Conservation (phyloP, 2,888 invertebrate genomes). For the Cheilosia scutellata region DNA sequence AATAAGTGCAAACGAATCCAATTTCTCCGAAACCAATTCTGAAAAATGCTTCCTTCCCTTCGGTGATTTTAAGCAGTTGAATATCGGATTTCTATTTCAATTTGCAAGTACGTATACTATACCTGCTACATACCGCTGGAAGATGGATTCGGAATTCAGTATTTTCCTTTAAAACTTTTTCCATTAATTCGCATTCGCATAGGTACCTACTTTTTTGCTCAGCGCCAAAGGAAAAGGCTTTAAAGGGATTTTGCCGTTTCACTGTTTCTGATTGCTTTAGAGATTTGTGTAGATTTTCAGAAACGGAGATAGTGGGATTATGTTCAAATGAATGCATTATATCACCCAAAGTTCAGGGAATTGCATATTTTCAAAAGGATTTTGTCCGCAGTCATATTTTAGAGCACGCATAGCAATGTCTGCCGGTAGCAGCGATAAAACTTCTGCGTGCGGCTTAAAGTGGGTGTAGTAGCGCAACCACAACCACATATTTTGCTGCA, state of each 20-base stretch:
- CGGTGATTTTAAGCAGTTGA: neutral
- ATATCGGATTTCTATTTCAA: neutral
- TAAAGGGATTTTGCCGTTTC: constrained; percentile 1
- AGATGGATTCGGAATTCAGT: neutral
- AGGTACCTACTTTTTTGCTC: neutral
- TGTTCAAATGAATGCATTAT: neutral
- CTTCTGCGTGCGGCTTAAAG: too few species aligned
- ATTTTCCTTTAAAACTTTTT: neutral
- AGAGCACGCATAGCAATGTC: too few species aligned
- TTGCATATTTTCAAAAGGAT: neutral
- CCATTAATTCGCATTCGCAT: neutral
- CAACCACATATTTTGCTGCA: too few species aligned
- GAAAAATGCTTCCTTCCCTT: neutral
- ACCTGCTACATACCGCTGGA: neutral
- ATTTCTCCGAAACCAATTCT: neutral
- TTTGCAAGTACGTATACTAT: neutral
- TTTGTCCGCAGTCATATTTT: neutral
- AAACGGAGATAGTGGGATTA: neutral
- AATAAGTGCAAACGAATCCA: too few species aligned
- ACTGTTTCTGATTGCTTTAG: constrained; percentile 6
- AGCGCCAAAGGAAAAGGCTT: neutral
- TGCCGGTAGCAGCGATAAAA: too few species aligned
- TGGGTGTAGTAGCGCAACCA: too few species aligned
- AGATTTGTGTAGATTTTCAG: neutral
- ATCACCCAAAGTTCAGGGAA: neutral